phyloP scores from a whole-genome alignment of 1,140 invertebrate species.

The Lucilia sericata region DNA sequence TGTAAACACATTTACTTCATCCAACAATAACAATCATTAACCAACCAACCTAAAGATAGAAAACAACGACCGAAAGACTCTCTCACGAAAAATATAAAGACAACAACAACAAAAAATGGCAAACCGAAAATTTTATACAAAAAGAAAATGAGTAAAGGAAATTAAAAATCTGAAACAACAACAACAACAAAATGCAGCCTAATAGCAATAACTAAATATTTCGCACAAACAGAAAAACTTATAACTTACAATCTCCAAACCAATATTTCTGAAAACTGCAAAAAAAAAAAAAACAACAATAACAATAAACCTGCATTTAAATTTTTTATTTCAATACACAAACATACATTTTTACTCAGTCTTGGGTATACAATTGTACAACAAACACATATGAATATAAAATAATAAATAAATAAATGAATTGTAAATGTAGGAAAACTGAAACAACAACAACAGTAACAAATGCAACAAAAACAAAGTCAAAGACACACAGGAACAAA shows the following conservation, averaged over 20 bases:
- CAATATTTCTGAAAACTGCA: constrained; percentile 1
- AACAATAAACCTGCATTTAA: constrained; percentile 18
- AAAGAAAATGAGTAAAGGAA: background rate
- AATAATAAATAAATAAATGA: constrained; percentile 22
- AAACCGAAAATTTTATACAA: background rate
- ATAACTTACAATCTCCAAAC: constrained; percentile 3
- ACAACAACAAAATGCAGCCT: constrained; percentile 5
- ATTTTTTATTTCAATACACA: background rate
- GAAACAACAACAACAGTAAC: background rate
- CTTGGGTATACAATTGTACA: background rate
- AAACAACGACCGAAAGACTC: background rate
- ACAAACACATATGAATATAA: background rate
- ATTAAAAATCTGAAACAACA: background rate
- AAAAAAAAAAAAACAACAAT: background rate
- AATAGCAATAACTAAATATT: constrained; percentile 27
- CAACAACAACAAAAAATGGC: too few species aligned
- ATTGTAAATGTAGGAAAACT: constrained; percentile 3
- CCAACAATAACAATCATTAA: background rate
- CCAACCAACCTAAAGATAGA: background rate
- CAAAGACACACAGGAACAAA: constrained; percentile 22
- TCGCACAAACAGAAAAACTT: constrained; percentile 5
- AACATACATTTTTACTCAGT: background rate
- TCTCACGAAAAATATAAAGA: constrained; percentile 1
- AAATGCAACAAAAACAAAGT: background rate
- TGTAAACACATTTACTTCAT: constrained; percentile 29